Conservation (phyloP, 1,140 invertebrate genomes). For the Riptortus pedestris region DNA sequence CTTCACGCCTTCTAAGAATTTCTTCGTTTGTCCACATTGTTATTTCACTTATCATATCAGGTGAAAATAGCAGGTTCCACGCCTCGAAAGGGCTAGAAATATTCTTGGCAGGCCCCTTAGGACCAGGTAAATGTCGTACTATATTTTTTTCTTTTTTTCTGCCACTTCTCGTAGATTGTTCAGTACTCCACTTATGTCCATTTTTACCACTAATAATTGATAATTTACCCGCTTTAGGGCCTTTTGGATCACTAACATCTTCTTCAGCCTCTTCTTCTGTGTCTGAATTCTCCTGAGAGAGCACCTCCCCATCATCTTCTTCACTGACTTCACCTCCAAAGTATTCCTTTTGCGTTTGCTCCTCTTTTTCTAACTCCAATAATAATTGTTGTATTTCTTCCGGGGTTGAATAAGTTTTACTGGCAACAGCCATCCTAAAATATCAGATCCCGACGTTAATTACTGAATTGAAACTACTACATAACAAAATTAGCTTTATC, state of each 20-base stretch:
- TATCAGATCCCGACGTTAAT: not conserved
- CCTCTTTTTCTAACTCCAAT: not conserved
- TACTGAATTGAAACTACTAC: not conserved
- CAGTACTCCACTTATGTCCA: too few species aligned
- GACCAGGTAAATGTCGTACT: too few species aligned
- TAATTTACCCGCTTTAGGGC: not conserved
- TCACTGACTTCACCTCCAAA: not conserved
- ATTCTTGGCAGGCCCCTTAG: too few species aligned
- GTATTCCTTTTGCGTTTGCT: not conserved
- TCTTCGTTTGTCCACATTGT: too few species aligned
- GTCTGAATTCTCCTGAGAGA: not conserved
- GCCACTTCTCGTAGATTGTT: too few species aligned
- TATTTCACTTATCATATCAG: not conserved
- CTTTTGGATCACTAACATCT: not conserved
- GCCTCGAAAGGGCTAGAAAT: not conserved
- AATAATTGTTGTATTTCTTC: not conserved
- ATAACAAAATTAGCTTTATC: too few species aligned
- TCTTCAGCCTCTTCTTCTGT: too few species aligned
- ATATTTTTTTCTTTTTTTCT: too few species aligned
- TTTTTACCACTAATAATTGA: too few species aligned
- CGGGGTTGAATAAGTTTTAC: too few species aligned
- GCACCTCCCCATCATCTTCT: not conserved
- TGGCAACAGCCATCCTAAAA: not conserved
- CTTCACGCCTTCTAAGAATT: not conserved
- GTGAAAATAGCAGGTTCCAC: not conserved